phyloP scores from a whole-genome alignment of 2,113 vertebrate species.

The Platysternon megacephalum region DNA sequence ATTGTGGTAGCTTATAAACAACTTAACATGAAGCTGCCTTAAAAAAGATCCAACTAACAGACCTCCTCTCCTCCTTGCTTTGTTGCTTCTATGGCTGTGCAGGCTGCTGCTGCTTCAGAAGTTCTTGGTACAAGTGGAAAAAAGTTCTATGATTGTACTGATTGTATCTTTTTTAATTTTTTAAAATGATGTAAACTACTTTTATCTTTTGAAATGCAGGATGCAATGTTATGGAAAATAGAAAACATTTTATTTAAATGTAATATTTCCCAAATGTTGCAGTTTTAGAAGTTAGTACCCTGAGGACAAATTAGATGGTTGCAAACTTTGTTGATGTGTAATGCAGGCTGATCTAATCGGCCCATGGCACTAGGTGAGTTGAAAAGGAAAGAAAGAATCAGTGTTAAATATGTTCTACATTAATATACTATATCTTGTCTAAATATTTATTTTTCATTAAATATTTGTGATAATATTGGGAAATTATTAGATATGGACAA shows the following conservation, averaged over 20 bases:
- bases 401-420: slow-evolving; percentile 49
- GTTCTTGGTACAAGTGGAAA: not conserved
- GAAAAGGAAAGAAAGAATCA: slow-evolving; percentile 60
- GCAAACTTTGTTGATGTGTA: not conserved
- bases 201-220: slow-evolving; percentile 25
- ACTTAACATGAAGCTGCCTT: accelerated
- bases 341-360: not conserved
- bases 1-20: not conserved
- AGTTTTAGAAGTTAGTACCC: slow-evolving; percentile 25
- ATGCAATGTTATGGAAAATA: not conserved
- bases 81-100: not conserved
- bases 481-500: slow-evolving; percentile 26
- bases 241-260: slow-evolving; percentile 49
- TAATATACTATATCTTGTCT: slow-evolving; percentile 53
- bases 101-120: slow-evolving; percentile 1
- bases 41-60: not conserved
- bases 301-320: slow-evolving; percentile 3
- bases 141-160: not conserved
- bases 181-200: not conserved
- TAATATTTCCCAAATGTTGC: slow-evolving; percentile 47
- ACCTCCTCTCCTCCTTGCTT: accelerated
- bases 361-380: slow-evolving; percentile 16
- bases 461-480: slow-evolving; percentile 34
- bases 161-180: not conserved
- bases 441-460: slow-evolving; percentile 65